Percentiles rank a stretch among this genome's conserved stretches.
Conservation (phyloP, 2,797 vertebrate species). For the Sebastes hopkinsi region DNA sequence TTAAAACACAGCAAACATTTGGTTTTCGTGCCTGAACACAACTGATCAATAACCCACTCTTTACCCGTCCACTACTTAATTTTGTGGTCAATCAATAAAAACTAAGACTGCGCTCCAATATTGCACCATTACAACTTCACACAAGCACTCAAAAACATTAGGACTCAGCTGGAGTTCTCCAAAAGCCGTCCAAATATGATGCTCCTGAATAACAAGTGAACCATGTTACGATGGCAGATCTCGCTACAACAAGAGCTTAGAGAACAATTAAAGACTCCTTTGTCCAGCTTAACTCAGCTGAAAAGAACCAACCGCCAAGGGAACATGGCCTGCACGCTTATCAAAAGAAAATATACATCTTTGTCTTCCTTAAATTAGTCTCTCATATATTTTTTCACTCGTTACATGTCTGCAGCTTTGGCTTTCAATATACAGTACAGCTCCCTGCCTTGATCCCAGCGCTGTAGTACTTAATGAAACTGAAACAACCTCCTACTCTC, state of each 20-base stretch:
- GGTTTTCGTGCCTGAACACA: slow-evolving; percentile 19
- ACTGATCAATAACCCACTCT: slow-evolving; percentile 41
- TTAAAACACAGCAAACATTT: slow-evolving; percentile 31
- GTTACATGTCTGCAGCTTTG: slow-evolving; percentile 44
- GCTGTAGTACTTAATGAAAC: slow-evolving; percentile 36
- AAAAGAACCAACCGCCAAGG: slow-evolving; percentile 15
- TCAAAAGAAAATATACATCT: slow-evolving; percentile 31
- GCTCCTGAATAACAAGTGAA: slow-evolving; percentile 35
- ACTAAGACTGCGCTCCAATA: slow-evolving; percentile 22
- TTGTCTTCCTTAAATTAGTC: slow-evolving; percentile 8
- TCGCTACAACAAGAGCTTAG: slow-evolving; percentile 14
- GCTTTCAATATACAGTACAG: slow-evolving; percentile 23
- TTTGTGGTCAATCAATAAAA: slow-evolving; percentile 42
- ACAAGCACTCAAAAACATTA: slow-evolving; percentile 29
- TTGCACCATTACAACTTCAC: slow-evolving; percentile 32
- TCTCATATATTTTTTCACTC: slow-evolving; percentile 51
- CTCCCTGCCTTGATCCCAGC: slow-evolving; percentile 8
- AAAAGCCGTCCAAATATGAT: slow-evolving; percentile 21
- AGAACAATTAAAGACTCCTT: slow-evolving; percentile 32
- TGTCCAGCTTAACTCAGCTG: slow-evolving; percentile 25
- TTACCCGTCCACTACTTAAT: slow-evolving; percentile 38
- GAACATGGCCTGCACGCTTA: slow-evolving; percentile 23
- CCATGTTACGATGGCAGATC: slow-evolving; percentile 5
- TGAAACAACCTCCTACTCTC: slow-evolving; percentile 42
- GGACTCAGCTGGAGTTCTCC: slow-evolving; percentile 35